Base-by-base conservation (phyloP, 2,113 vertebrate species). In the Reinhardtius hippoglossoides region DNA sequence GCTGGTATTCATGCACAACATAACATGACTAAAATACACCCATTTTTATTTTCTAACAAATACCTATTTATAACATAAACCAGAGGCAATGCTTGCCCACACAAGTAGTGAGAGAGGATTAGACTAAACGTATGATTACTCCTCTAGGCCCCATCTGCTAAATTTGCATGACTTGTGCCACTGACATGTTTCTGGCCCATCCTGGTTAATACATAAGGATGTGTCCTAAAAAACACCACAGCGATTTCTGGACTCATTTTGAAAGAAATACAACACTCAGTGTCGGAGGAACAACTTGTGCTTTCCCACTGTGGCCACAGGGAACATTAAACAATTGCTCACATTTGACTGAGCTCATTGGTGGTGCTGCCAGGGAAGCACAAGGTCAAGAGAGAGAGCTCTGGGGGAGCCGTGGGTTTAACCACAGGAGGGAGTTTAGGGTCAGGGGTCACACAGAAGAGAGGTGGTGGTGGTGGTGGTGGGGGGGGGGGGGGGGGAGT, bases 301-400 rank as follows among this genome's bases (percentile, higher is more conserved):
- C 69, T 69, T 79, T 58, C 44, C 20, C 52, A 40, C 50, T 27
- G 61, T 70, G 74, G 76, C 85, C 75, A 70, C 48, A 68, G 79
- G 79, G 40, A 89, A 72, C 63, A 80, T 75, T 83, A 75, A 86
- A 86, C 85, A 87, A 86, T 78, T 88, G 80, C 69, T 86, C 86
- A 70, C 78, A 80, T 87, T 71, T 84, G 75, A 81, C 82, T 74
- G 72, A 83, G 69, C 76, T 79, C 72, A 80, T 80, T 88, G 84
- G 79, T 78, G 68, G 58, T 69, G 63, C 84, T 80, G 52, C 77
- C 71, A 76, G 80, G 31, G 71, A 81, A 74, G 70, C 60, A 84
- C 70, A 71, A 71, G 87, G 79, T 91, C 89, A 89, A 77, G 74
- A 83, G 66, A 83, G 63, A 71, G 79, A 85, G 79, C 72, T 74